Base-by-base conservation (phyloP, 2,888 invertebrate genomes). In the Terebella lapidaria region DNA sequence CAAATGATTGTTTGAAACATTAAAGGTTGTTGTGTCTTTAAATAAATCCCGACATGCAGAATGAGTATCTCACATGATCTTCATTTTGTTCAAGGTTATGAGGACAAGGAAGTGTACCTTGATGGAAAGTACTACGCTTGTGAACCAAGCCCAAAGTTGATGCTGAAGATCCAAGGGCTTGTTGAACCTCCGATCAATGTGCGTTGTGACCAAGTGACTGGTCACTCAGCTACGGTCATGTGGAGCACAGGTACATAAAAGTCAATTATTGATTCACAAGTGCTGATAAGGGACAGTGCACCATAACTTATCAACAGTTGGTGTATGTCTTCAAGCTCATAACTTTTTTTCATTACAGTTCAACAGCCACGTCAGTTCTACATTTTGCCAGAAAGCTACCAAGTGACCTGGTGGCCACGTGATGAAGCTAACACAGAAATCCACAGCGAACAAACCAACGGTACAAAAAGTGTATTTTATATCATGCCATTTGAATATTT, bases 321-420 rank as follows among this genome's bases (percentile, higher is more conserved):
- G n/a, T 15, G n/a, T 10, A 15, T 35, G 10, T 15, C 10, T 15
- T 15, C 10, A 35, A n/a, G n/a, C n/a, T n/a, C n/a, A n/a, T n/a
- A n/a, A n/a, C n/a, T 35, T 10, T n/a, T 35, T n/a, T 35, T 35
- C n/a, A 10, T 35, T n/a, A 10, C 10, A n/a, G n/a, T n/a, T n/a
- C 10, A 35, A n/a, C 10, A 35, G 10, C 42, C 10, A 71, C 72
- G 56, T 61, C 72, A n/a, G 24, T 78, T 80, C 64, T 79, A 73
- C 65, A 67, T 78, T 20, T 66, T 69, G 1, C 74, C 81, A 1
- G 79, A 80, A 53, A 74, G 70, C 60, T 81, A 75, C 65, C 75
- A 78, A 62, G 76, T 81, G 57, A 81, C 79, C 24, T 81, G 80
- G 80, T 81, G 80, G 80, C 78, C 78, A 2, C 79, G 79, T 10